These are phyloP conservation scores for Calidris pugnax DNA, from an alignment of 2,113 vertebrate species.

Conservation along the genomic window DNA sequence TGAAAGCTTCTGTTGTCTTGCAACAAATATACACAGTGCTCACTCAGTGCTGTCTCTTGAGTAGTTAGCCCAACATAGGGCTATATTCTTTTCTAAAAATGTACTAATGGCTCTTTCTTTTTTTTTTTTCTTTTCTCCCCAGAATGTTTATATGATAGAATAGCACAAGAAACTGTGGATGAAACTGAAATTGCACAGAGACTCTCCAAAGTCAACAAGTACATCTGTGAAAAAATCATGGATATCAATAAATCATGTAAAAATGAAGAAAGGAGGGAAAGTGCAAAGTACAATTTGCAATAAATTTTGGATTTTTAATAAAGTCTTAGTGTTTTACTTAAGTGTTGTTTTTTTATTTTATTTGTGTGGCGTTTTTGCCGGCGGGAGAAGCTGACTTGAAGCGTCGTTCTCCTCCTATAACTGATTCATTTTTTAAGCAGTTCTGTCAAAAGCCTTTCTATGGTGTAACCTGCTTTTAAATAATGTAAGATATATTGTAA, in stretches of 20 bases:
- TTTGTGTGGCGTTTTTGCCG: slow-evolving; percentile 52
- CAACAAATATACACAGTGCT: not conserved
- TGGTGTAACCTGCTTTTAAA: slow-evolving; percentile 30
- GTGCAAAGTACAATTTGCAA: slow-evolving; percentile 89
- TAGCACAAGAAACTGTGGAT: slow-evolving; percentile 98
- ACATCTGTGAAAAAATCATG: slow-evolving; percentile 99
- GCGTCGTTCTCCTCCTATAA: not conserved
- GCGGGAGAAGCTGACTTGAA: not conserved
- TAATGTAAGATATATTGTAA: slow-evolving; percentile 15
- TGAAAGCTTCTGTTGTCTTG: slow-evolving; percentile 3
- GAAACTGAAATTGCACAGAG: slow-evolving; percentile 98
- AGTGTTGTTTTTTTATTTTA: slow-evolving; percentile 63
- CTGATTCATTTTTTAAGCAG: not conserved
- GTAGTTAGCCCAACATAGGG: not conserved
- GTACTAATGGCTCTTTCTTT: slow-evolving; percentile 39
- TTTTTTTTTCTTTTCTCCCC: slow-evolving; percentile 36
- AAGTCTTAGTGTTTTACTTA: slow-evolving; percentile 77
- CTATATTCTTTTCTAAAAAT: slow-evolving; percentile 39
- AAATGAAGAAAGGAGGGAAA: slow-evolving; percentile 96
- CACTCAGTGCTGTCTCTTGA: slow-evolving; percentile 2
- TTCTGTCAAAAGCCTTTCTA: slow-evolving; percentile 12
- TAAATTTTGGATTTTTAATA: slow-evolving; percentile 83
- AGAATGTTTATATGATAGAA: slow-evolving; percentile 99
- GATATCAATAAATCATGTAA: slow-evolving; percentile 99
- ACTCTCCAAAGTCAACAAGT: slow-evolving; percentile 99